A percentile compares a stretch with the other conserved stretches of the same genome.
These are phyloP conservation scores for Xylophagus ater DNA, from an alignment of 2,888 invertebrate species.

Conservation along the genomic window DNA sequence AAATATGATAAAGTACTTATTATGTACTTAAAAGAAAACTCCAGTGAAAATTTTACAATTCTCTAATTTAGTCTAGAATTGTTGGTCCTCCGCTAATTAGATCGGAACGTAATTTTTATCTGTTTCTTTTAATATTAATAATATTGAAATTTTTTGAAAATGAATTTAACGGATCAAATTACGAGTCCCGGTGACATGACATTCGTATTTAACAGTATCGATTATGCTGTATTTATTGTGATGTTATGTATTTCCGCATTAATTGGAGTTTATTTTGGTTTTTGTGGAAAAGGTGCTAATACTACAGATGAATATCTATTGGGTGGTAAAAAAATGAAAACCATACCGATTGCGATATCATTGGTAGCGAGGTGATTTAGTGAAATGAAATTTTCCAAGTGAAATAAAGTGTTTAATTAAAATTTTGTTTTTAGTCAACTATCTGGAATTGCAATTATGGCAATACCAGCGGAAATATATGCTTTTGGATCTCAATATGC, in stretches of 20 bases:
- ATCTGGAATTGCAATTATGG: conserved; percentile 41
- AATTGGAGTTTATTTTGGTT: conserved; percentile 48
- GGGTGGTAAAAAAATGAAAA: conserved; percentile 45
- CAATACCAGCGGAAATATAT: conserved; percentile 41
- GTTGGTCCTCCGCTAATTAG: no score
- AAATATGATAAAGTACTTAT: no score
- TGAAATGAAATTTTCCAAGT: no score
- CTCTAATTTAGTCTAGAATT: no score
- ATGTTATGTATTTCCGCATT: conserved; percentile 44
- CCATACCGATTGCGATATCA: conserved; percentile 51
- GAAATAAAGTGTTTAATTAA: no score
- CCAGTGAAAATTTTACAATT: no score
- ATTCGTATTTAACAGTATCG: conserved; percentile 30
- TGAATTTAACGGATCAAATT: no score
- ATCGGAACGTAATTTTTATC: no score
- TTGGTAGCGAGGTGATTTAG: conserved; percentile 40
- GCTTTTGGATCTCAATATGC: conserved; percentile 38
- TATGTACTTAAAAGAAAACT: no score
- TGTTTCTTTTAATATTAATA: no score
- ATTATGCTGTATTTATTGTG: conserved; percentile 45
- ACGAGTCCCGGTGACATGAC: no score
- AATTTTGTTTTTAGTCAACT: conserved; percentile 31
- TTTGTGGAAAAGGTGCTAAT: conserved; percentile 41
- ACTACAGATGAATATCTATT: conserved; percentile 46
- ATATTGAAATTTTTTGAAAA: no score